Conservation (phyloP, 2,888 invertebrate species). For the Chrysodeixis includens region DNA sequence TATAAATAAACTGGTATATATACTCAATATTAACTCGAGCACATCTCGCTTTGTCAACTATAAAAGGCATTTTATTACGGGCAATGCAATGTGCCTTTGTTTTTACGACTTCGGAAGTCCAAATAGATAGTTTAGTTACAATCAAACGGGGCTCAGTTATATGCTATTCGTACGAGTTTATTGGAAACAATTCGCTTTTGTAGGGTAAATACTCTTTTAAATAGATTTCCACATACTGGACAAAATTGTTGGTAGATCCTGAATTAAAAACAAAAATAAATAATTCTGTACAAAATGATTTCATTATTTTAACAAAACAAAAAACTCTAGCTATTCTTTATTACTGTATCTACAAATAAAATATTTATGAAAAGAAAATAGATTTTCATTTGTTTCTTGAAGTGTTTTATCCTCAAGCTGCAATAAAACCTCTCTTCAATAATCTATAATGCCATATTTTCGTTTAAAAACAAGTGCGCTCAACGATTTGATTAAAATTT, state of each 20-base stretch:
- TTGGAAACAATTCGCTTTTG: neutral
- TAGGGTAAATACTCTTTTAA: no score
- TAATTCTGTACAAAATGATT: no score
- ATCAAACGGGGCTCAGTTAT: neutral
- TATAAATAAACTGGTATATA: neutral
- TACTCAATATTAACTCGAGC: neutral
- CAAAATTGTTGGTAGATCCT: no score
- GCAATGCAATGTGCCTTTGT: neutral
- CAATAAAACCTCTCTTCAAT: neutral
- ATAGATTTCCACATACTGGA: no score
- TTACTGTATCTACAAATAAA: no score
- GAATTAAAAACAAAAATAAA: no score
- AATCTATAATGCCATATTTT: neutral
- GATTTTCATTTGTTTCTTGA: no score
- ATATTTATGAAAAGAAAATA: no score
- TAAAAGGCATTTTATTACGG: constrained; percentile 6
- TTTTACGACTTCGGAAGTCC: neutral
- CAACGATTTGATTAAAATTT: neutral
- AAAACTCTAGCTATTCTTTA: no score
- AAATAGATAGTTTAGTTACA: constrained; percentile 6
- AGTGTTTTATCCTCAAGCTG: neutral
- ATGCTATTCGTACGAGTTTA: neutral
- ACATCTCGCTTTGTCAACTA: neutral
- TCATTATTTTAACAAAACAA: no score
- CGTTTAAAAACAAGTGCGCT: neutral